Percentiles rank a stretch among this genome's conserved stretches.
Evolutionary conservation across 1,140 invertebrate species (phyloP).

Genomic region (Rhizoglyphus robini): DNA sequence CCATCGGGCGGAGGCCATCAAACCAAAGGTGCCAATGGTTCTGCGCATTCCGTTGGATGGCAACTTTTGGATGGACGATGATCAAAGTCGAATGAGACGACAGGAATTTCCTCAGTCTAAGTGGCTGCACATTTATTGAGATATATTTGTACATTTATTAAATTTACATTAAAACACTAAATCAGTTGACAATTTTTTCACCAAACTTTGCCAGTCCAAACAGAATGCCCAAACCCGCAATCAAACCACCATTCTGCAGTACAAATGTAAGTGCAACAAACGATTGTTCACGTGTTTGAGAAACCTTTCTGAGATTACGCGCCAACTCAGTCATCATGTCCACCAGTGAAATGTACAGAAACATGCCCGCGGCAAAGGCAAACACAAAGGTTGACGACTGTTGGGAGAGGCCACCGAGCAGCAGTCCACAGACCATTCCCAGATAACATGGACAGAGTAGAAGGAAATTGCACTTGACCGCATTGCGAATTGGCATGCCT

Average conservation of each 20-base stretch:
- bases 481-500: slow-evolving; percentile 50
- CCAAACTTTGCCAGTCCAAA: slow-evolving; percentile 35
- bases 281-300: slow-evolving; percentile 30
- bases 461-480: slow-evolving; percentile 52
- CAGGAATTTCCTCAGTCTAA: too few relatives aligned
- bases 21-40: too few relatives aligned
- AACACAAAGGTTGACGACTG: slow-evolving; percentile 43
- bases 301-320: slow-evolving; percentile 35
- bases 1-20: too few relatives aligned
- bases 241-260: slow-evolving; percentile 39
- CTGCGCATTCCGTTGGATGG: too few relatives aligned
- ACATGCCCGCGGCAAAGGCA: slow-evolving; percentile 48
- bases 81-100: too few relatives aligned
- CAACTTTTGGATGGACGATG: too few relatives aligned
- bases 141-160: too few relatives aligned
- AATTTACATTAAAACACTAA: too few relatives aligned
- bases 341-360: slow-evolving; percentile 48
- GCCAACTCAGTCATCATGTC: slow-evolving; percentile 49
- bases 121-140: too few relatives aligned
- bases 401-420: slow-evolving; percentile 40
- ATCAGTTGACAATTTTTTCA: too few relatives aligned
- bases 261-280: slow-evolving; percentile 33
- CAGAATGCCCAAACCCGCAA: slow-evolving; percentile 34
- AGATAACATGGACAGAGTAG: slow-evolving; percentile 51
- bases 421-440: slow-evolving; percentile 45